Evolutionary conservation across 2,888 invertebrate genomes (phyloP), one percentile per base, ranked within the genome.

Genomic region (Athetis lepigone): DNA sequence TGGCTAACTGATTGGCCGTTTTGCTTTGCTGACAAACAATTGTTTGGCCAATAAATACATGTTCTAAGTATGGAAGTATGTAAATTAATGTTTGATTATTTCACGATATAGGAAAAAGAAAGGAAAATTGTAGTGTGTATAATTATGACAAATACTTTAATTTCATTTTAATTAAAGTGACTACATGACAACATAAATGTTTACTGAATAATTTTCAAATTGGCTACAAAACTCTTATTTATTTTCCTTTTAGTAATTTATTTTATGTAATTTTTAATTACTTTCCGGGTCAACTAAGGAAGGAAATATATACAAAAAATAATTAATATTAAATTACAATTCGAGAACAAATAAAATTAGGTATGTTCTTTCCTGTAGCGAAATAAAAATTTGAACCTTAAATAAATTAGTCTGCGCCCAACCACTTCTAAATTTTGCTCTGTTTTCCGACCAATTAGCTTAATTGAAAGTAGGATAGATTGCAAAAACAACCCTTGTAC

Each of bases 381-480:
- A 57, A 1, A 57, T 42, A 61, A 68, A 66, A 67, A 67, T 11
- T 50, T 37, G 13, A 18, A 9, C 36, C 43, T 43, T 58, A 43
- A 68, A 73, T 73, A 72, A 73, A 73, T 62, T 47, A 68, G 57
- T 36, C 45, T 36, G 61, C 58, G 61, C 25, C 43, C 40, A 47
- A 69, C 65, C 65, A 58, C 60, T 71, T 69, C 45, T 66, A 60
- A 71, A 77, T 77, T 75, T 63, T 58, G 56, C 55, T 56, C 65
- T 59, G 49, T 66, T 69, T 68, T 75, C 71, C 66, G 46, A 50
- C 63, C 78, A 77, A 77, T 77, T 77, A 69, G 63, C 59, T 66
- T 77, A 77, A 77, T 77, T 77, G 71, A 77, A 75, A 66, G 65
- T 58, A 64, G 56, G 63, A 75, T 77, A 57, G 71, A 77, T 77